phyloP scores from a whole-genome alignment of 2,113 vertebrate species.

The Neogobius melanostomus region DNA sequence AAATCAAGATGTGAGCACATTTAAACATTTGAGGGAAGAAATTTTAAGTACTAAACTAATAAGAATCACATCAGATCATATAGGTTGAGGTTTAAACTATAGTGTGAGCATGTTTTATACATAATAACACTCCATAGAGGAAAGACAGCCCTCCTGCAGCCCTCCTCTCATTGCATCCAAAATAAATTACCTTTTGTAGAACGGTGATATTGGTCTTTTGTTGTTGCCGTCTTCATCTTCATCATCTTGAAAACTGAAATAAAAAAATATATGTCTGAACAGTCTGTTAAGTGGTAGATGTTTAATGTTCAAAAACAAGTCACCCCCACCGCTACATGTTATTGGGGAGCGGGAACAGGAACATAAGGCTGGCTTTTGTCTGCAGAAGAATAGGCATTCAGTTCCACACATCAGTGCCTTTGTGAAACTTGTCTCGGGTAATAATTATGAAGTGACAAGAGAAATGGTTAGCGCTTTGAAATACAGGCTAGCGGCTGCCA shows the following conservation, averaged over 20 bases:
- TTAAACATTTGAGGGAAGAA: too few species aligned
- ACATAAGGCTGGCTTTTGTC: constrained; percentile 65
- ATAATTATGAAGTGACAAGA: constrained; percentile 59
- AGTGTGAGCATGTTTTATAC: too few species aligned
- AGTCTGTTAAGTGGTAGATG: constrained; percentile 27
- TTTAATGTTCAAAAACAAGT: constrained; percentile 28
- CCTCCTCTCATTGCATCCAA: too few species aligned
- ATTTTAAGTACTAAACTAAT: too few species aligned
- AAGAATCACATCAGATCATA: too few species aligned
- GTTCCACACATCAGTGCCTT: constrained; percentile 53
- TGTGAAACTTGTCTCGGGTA: constrained; percentile 64
- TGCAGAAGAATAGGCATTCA: constrained; percentile 63
- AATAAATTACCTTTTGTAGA: constrained; percentile 85
- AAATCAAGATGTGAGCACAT: too few species aligned
- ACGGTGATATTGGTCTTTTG: constrained; percentile 87
- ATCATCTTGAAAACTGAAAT: constrained; percentile 85
- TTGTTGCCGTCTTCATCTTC: constrained; percentile 75
- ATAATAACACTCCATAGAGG: too few species aligned
- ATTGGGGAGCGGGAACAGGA: constrained; percentile 41
- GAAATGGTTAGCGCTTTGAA: constrained; percentile 32
- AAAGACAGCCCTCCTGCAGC: too few species aligned
- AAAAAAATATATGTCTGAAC: constrained; percentile 35
- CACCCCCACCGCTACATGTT: constrained; percentile 19
- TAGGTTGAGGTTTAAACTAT: too few species aligned
- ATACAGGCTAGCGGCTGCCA: constrained; percentile 29